Evolutionary conservation across 2,888 invertebrate species (phyloP).

Genomic region (Diarsia rubi): DNA sequence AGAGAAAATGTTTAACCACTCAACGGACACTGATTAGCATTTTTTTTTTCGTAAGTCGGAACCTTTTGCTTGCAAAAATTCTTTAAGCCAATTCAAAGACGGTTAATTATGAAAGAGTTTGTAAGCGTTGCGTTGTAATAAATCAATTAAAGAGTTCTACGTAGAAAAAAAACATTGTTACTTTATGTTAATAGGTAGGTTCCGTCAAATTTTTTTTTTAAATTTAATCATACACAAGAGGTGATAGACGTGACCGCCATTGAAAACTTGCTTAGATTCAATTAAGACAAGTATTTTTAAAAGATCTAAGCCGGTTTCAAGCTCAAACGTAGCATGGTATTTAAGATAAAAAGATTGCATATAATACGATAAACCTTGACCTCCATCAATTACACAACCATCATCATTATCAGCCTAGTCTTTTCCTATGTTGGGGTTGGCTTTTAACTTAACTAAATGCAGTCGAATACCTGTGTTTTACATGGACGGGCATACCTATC

Average conservation of each 20-base stretch:
- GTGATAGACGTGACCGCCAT: constrained; percentile 27
- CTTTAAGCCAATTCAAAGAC: constrained; percentile 22
- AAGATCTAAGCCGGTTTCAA: neutral
- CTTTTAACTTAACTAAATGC: neutral
- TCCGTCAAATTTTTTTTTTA: constrained; percentile 9
- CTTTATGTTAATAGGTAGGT: constrained; percentile 4
- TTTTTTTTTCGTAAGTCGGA: constrained; percentile 16
- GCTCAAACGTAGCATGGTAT: neutral
- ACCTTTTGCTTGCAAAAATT: constrained; percentile 18
- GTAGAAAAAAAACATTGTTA: neutral
- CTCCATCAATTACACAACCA: neutral
- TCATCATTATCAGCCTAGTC: neutral
- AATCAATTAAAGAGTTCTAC: constrained; percentile 16
- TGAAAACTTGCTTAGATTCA: constrained; percentile 9
- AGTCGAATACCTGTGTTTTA: neutral
- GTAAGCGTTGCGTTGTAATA: constrained; percentile 19
- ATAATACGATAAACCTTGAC: neutral
- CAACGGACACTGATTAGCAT: constrained; percentile 46
- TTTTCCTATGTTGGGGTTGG: neutral
- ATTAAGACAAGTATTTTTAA: constrained; percentile 17
- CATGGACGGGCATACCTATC: no score
- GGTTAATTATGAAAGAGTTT: constrained; percentile 36
- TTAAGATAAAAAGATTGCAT: neutral
- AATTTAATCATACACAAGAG: neutral
- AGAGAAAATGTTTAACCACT: constrained; percentile 56